phyloP scores from a whole-genome alignment of 1,140 invertebrate species.

The Lepidurus couesii region DNA sequence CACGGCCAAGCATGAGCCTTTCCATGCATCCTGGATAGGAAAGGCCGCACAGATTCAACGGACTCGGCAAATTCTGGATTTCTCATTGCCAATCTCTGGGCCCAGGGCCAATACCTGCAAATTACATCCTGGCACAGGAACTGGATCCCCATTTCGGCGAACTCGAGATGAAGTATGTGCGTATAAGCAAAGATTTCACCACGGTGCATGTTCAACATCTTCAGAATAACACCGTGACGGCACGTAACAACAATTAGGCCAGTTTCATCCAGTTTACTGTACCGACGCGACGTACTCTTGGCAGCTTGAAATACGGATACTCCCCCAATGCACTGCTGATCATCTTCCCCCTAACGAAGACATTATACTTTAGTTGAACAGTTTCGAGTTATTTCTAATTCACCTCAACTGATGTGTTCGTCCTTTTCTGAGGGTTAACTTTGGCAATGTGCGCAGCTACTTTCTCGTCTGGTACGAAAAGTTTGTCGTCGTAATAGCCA shows the following conservation, averaged over 20 bases:
- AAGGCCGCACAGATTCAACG: neutral
- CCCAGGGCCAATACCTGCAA: slow-evolving; percentile 8
- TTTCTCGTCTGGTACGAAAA: neutral
- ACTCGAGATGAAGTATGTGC: slow-evolving; percentile 7
- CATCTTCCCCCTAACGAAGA: neutral
- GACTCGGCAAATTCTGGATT: neutral
- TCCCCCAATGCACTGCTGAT: neutral
- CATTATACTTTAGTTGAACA: neutral
- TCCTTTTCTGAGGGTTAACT: neutral
- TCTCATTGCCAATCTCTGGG: neutral
- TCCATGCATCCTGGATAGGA: slow-evolving; percentile 24
- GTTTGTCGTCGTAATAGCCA: neutral
- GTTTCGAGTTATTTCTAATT: neutral
- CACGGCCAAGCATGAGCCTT: neutral
- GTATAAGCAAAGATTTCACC: slow-evolving; percentile 23
- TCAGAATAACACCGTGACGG: slow-evolving; percentile 27
- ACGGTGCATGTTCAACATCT: slow-evolving; percentile 29
- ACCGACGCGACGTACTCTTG: neutral
- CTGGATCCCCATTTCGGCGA: neutral
- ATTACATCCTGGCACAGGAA: slow-evolving; percentile 23
- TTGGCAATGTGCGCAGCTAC: neutral
- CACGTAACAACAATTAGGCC: slow-evolving; percentile 1
- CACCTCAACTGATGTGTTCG: neutral
- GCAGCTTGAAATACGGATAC: slow-evolving; percentile 19
- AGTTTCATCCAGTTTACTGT: slow-evolving; percentile 16